Evolutionary conservation across 1,140 invertebrate species (phyloP), one percentile per base, ranked within the genome.

Genomic region (Leptinotarsa lineolata): DNA sequence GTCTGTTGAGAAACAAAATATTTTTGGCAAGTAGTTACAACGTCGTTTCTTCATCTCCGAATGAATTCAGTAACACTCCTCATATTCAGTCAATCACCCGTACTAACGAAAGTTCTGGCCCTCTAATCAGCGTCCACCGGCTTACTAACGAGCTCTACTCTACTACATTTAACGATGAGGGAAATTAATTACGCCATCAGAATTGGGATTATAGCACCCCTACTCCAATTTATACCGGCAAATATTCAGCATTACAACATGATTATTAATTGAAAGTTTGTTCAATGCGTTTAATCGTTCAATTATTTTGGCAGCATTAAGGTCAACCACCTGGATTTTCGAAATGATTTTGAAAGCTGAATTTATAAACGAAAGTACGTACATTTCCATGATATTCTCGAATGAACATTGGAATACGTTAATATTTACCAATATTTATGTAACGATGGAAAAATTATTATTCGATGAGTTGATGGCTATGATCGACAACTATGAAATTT

Each of bases 101-200:
- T 54, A 54, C 48, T 54, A 54, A 54, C 16, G 48, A 18, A 54
- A 54, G 48, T 54, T 54, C 16, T 63, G 61, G 20, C 11, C 30
- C 68, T 70, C 68, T 70, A 70, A 70, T 70, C 68, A 70, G 68
- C 58, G 68, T 70, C 68, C 68, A 70, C 68, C 68, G 68, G 16
- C 18, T 61, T 60, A 63, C 68, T 70, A 70, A 70, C 68, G 68
- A 70, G 70, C 70, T 65, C 44, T 15, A 67, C 64, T 72, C 64
- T 65, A 67, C 70, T 67, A 64, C 70, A 65, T 72, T 72, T 72
- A 72, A 72, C 70, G 70, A 71, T 64, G 70, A 64, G 70, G 70
- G 22, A 63, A 72, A 72, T 72, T 72, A 66, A 72, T 72, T 72
- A 72, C 70, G 54, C 44, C 70, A 72, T 72, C 61, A 72, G 70